Percentiles rank a stretch among this genome's conserved stretches.
Conservation (phyloP, 2,888 invertebrate genomes). For the Prosopocoilus inquinatus region DNA sequence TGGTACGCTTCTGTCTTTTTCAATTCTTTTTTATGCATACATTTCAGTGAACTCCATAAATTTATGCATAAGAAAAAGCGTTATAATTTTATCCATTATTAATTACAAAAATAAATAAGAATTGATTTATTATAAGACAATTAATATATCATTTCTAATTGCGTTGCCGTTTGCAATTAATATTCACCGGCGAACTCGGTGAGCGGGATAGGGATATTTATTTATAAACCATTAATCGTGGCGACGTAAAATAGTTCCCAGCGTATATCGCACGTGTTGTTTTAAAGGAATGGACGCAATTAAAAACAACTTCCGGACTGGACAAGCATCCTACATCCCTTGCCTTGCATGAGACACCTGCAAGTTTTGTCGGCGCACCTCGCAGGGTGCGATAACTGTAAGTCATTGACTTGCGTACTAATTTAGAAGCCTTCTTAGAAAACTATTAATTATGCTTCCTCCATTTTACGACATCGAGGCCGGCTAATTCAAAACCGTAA, state of each 20-base stretch:
- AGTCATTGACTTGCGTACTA: conserved; percentile 14
- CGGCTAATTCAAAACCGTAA: background rate
- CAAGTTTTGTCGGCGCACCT: conserved; percentile 19
- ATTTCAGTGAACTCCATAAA: too few relatives aligned
- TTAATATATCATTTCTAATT: conserved; percentile 2
- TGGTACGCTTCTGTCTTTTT: too few relatives aligned
- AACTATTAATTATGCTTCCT: background rate
- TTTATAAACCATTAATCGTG: conserved; percentile 7
- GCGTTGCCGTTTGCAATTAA: background rate
- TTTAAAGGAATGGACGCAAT: conserved; percentile 44
- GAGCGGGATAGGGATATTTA: conserved; percentile 3
- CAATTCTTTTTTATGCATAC: too few relatives aligned
- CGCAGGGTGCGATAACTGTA: conserved; percentile 17
- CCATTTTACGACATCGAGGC: background rate
- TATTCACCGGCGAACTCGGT: background rate
- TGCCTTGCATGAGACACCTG: conserved; percentile 33
- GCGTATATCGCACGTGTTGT: conserved; percentile 37
- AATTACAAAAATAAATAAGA: background rate
- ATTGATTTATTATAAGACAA: too few relatives aligned
- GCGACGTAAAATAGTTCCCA: conserved; percentile 20
- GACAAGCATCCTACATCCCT: conserved; percentile 46
- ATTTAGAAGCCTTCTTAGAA: conserved; percentile 1
- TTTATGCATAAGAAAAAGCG: too few relatives aligned
- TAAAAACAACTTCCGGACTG: conserved; percentile 45
- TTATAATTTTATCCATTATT: too few relatives aligned